Conservation (phyloP, 2,797 vertebrate species). For the Lithobates sylvaticus region DNA sequence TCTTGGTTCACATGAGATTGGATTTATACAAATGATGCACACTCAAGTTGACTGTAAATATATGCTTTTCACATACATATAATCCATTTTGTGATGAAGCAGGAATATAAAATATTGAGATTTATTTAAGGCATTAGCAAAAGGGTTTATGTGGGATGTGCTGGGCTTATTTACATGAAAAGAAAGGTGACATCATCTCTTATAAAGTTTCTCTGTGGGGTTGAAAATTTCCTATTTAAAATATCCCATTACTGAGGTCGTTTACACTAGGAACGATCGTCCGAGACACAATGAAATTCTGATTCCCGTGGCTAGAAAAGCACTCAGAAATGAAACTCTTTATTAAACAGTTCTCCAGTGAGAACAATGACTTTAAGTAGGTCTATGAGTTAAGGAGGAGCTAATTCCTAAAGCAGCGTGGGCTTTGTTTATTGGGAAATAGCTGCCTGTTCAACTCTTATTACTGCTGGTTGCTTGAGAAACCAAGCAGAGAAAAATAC, state of each 20-base stretch:
- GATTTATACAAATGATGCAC: too few species aligned
- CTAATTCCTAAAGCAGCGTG: conserved; percentile 40
- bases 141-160: background rate
- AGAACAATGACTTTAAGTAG: conserved; percentile 50
- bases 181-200: conserved; percentile 71
- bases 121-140: conserved; percentile 11
- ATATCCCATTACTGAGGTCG: conserved; percentile 27
- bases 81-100: background rate
- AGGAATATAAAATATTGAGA: background rate
- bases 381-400: conserved; percentile 55
- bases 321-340: conserved; percentile 17
- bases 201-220: conserved; percentile 69
- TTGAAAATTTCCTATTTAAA: conserved; percentile 68
- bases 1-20: too few species aligned
- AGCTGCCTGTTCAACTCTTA: conserved; percentile 62
- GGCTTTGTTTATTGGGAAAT: conserved; percentile 60
- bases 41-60: too few species aligned
- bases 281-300: conserved; percentile 24
- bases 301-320: conserved; percentile 44
- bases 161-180: conserved; percentile 10
- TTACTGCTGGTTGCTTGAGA: conserved; percentile 52
- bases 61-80: too few species aligned
- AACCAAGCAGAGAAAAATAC: conserved; percentile 62
- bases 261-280: conserved; percentile 44
- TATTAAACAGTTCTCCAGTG: conserved; percentile 53